A percentile compares a stretch with the other conserved stretches of the same genome.
Conservation (phyloP, 2,797 vertebrate genomes). For the Delichon dasypus region DNA sequence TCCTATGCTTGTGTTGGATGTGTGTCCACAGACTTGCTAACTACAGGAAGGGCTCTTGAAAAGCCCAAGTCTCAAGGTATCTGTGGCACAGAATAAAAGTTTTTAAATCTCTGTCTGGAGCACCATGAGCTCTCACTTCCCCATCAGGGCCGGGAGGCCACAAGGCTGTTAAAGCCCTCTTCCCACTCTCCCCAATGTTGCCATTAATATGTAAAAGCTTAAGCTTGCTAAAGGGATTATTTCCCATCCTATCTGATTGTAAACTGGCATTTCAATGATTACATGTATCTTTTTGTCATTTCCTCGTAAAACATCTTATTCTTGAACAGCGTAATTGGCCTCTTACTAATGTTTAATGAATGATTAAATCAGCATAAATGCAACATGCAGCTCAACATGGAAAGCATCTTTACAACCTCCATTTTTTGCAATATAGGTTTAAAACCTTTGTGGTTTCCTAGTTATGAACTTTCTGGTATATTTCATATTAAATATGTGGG, state of each 20-base stretch:
- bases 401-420: constrained; percentile 50
- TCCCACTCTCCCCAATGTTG: constrained; percentile 59
- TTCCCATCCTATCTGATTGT: constrained; percentile 79
- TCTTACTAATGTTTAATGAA: constrained; percentile 76
- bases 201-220: constrained; percentile 83
- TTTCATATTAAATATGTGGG: not conserved
- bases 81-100: not conserved
- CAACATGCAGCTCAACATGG: constrained; percentile 47
- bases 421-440: not conserved
- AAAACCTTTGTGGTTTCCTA: constrained; percentile 23
- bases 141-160: constrained; percentile 22
- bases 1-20: fast-evolving
- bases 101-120: not conserved
- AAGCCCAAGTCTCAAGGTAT: not conserved
- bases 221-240: constrained; percentile 82
- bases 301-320: constrained; percentile 78
- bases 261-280: constrained; percentile 78
- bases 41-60: not conserved
- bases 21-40: too few species aligned
- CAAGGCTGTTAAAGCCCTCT: constrained; percentile 45
- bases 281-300: constrained; percentile 80
- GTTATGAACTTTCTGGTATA: constrained; percentile 31
- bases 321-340: constrained; percentile 75
- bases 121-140: not conserved
- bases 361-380: constrained; percentile 73